phyloP scores from a whole-genome alignment of 2,888 invertebrate species.

The Asteroscopus sphinx region DNA sequence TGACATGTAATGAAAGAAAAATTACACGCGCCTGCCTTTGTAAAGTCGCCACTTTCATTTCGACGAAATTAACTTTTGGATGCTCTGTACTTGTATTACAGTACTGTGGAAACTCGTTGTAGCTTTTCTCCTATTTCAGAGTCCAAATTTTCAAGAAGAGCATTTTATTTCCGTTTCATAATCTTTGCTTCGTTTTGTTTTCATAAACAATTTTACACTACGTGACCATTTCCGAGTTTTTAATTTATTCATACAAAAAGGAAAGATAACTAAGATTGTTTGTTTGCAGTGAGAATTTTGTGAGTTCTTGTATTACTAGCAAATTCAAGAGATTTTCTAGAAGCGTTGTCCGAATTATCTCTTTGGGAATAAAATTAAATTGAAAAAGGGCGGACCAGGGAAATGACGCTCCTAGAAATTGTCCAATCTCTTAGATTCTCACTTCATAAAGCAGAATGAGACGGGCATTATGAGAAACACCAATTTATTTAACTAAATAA shows the following conservation, averaged over 20 bases:
- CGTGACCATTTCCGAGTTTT: too few species aligned
- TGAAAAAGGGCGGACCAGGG: slow-evolving; percentile 39
- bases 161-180: not conserved
- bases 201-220: not conserved
- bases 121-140: too few species aligned
- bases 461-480: slow-evolving; percentile 61
- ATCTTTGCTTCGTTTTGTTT: not conserved
- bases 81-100: slow-evolving; percentile 41
- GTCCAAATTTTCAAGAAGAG: not conserved
- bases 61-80: slow-evolving; percentile 77
- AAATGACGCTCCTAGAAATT: slow-evolving; percentile 34
- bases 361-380: slow-evolving; percentile 53
- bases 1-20: slow-evolving; percentile 80
- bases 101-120: slow-evolving; percentile 38
- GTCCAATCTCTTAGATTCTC: slow-evolving; percentile 60
- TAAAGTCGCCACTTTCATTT: slow-evolving; percentile 67
- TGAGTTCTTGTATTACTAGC: slow-evolving; percentile 26
- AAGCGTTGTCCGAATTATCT: slow-evolving; percentile 21
- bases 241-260: not conserved
- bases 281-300: slow-evolving; percentile 11
- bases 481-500: slow-evolving; percentile 71
- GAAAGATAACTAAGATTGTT: not conserved
- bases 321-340: slow-evolving; percentile 19
- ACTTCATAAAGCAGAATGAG: slow-evolving; percentile 65
- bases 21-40: slow-evolving; percentile 69